These are phyloP conservation scores for Nephrotoma appendiculata DNA, from an alignment of 2,888 invertebrate genomes.

Conservation along the genomic window DNA sequence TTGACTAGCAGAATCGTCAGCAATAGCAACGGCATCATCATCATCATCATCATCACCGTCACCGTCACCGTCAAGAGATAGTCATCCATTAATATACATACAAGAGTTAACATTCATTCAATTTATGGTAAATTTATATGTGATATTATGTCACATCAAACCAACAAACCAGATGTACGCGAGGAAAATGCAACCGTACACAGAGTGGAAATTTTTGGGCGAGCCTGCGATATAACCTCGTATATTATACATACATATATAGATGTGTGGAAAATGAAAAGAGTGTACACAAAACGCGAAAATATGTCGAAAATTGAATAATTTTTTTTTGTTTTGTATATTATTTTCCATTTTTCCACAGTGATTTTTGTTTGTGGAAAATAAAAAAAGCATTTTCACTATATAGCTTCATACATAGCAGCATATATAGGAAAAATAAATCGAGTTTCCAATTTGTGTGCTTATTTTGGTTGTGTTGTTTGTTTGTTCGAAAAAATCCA, in stretches of 20 bases:
- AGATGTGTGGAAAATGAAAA: neutral
- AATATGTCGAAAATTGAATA: constrained; percentile 4
- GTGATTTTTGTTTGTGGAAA: neutral
- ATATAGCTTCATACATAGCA: neutral
- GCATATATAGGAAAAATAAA: neutral
- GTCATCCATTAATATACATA: neutral
- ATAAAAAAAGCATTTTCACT: neutral
- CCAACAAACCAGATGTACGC: neutral
- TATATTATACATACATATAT: neutral
- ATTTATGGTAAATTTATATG: neutral
- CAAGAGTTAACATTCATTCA: neutral
- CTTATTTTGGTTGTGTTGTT: neutral
- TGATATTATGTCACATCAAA: neutral
- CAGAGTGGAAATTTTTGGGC: neutral
- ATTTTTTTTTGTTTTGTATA: neutral
- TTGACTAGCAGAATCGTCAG: neutral
- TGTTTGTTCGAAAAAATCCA: neutral
- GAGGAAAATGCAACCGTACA: neutral
- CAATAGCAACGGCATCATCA: neutral
- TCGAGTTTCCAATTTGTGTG: neutral
- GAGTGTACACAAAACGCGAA: neutral
- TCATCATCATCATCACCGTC: neutral
- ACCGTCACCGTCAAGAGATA: neutral
- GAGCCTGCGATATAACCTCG: neutral
- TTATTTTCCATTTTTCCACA: neutral